These are phyloP conservation scores for Clostera curtula DNA, from an alignment of 2,888 invertebrate species.

Conservation along the genomic window DNA sequence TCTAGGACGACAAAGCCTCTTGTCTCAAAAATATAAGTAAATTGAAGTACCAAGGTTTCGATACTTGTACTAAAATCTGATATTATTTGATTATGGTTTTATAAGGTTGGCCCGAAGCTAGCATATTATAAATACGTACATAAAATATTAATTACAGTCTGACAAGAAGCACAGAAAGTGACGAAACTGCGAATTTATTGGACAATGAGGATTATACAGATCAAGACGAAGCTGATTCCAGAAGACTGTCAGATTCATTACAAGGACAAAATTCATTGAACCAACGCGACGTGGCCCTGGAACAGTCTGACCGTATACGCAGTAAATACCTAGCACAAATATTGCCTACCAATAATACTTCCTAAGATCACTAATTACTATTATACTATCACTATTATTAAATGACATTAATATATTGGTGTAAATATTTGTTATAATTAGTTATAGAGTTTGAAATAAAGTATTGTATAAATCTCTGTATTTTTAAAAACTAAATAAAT, in stretches of 20 bases:
- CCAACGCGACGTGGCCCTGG: constrained; percentile 36
- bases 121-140: no score
- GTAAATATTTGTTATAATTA: constrained; percentile 14
- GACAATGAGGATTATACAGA: constrained; percentile 50
- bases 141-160: constrained; percentile 18
- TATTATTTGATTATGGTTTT: no score
- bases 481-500: no score
- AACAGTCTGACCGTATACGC: constrained; percentile 63
- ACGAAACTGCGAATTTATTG: constrained; percentile 57
- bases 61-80: no score
- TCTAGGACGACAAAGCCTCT: no score
- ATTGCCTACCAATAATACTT: constrained; percentile 54
- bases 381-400: constrained; percentile 14
- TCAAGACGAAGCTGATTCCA: constrained; percentile 47
- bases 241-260: constrained; percentile 23
- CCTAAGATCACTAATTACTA: constrained; percentile 46
- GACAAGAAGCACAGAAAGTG: constrained; percentile 21
- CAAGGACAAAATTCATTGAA: constrained; percentile 21
- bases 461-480: constrained; percentile 12
- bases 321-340: constrained; percentile 66
- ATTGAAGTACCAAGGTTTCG: no score
- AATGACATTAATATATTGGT: constrained; percentile 13
- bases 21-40: no score
- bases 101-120: no score
- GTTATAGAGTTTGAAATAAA: constrained; percentile 8